These are phyloP conservation scores for Pseudorasbora parva DNA, from an alignment of 2,113 vertebrate genomes.

Conservation along the genomic window DNA sequence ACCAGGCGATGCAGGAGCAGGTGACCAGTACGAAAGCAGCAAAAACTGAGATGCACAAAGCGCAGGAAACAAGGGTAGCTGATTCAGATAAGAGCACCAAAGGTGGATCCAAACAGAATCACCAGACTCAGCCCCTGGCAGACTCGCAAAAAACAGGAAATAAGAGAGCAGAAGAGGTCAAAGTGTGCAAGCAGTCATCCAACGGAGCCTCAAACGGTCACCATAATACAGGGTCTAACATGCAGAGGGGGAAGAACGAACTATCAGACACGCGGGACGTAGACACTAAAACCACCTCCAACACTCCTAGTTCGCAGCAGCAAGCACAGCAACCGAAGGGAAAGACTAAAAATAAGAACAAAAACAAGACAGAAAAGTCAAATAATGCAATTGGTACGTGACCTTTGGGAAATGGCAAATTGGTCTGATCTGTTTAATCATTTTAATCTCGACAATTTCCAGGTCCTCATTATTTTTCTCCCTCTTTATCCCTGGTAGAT, in stretches of 20 bases:
- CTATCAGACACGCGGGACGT: slow-evolving; percentile 61
- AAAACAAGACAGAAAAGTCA: slow-evolving; percentile 90
- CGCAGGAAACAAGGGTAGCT: slow-evolving; percentile 65
- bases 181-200: slow-evolving; percentile 70
- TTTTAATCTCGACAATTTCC: not conserved
- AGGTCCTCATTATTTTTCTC: not conserved
- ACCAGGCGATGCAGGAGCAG: slow-evolving; percentile 67
- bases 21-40: slow-evolving; percentile 72
- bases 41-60: slow-evolving; percentile 74
- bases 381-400: slow-evolving; percentile 84
- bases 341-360: slow-evolving; percentile 87
- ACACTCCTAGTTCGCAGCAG: slow-evolving; percentile 69
- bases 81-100: slow-evolving; percentile 65
- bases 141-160: slow-evolving; percentile 67
- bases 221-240: slow-evolving; percentile 58
- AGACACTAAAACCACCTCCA: slow-evolving; percentile 64
- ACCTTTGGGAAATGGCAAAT: not conserved
- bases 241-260: slow-evolving; percentile 78
- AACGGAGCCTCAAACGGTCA: slow-evolving; percentile 63
- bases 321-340: slow-evolving; percentile 84
- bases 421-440: not conserved
- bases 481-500: slow-evolving; percentile 73
- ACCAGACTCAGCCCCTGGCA: slow-evolving; percentile 59
- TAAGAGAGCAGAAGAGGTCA: slow-evolving; percentile 71
- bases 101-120: slow-evolving; percentile 62